Conservation (phyloP, 2,797 vertebrate genomes). For the Poeciliopsis presidionis region DNA sequence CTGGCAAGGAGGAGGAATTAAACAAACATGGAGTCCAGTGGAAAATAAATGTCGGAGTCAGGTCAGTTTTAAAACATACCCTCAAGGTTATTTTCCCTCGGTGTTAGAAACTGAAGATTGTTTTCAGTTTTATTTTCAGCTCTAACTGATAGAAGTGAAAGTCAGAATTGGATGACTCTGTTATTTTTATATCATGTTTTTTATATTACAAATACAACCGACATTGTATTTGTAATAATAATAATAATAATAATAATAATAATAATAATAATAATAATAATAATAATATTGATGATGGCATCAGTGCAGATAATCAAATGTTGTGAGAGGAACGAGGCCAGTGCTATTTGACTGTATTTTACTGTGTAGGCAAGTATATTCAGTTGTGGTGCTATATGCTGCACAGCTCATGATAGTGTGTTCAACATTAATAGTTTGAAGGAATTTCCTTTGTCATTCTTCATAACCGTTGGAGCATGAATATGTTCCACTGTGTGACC, state of each 20-base stretch:
- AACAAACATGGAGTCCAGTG: slow-evolving; percentile 73
- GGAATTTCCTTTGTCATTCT: neutral
- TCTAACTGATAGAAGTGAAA: neutral
- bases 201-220: neutral
- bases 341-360: neutral
- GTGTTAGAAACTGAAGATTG: neutral
- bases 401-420: neutral
- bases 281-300: neutral
- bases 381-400: neutral
- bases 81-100: slow-evolving; percentile 49
- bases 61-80: slow-evolving; percentile 63
- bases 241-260: neutral
- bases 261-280: neutral
- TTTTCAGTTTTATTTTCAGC: neutral
- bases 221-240: neutral
- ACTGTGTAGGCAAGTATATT: neutral
- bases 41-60: slow-evolving; percentile 65
- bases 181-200: neutral
- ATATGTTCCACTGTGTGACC: neutral
- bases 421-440: neutral
- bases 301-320: neutral
- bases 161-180: neutral
- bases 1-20: slow-evolving; percentile 70
- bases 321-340: neutral
- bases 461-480: neutral